phyloP scores from a whole-genome alignment of 2,113 vertebrate species.

The Cettia cetti region DNA sequence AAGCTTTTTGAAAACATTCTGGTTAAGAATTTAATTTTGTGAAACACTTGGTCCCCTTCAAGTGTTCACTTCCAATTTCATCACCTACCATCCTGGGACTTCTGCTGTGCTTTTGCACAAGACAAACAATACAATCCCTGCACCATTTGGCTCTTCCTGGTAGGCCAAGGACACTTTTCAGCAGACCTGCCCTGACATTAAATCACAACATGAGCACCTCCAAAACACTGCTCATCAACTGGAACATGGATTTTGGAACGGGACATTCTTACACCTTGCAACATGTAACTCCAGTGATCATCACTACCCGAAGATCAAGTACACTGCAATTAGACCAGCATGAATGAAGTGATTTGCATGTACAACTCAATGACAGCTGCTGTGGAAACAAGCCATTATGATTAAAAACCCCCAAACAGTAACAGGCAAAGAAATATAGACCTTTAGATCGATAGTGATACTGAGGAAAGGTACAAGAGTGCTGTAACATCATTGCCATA shows the following conservation, averaged over 20 bases:
- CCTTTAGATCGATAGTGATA: neutral
- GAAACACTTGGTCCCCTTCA: neutral
- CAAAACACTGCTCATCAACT: neutral
- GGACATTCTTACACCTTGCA: neutral
- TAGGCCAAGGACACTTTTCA: neutral
- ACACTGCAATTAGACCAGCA: neutral
- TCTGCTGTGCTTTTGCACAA: neutral
- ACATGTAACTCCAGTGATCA: fast-evolving
- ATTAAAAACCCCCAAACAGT: neutral
- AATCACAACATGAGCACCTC: neutral
- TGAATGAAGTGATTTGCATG: neutral
- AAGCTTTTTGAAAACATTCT: neutral
- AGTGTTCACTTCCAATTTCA: neutral
- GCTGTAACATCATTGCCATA: neutral
- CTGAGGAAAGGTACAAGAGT: neutral
- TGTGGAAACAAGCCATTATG: neutral
- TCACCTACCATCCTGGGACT: neutral
- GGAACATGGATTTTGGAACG: neutral
- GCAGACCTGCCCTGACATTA: neutral
- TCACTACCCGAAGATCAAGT: fast-evolving
- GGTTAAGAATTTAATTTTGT: neutral
- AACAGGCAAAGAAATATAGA: neutral
- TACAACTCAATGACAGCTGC: neutral
- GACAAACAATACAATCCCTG: fast-evolving
- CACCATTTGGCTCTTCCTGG: neutral